Base-by-base conservation (phyloP, 2,113 vertebrate genomes). In the Trinectes maculatus region DNA sequence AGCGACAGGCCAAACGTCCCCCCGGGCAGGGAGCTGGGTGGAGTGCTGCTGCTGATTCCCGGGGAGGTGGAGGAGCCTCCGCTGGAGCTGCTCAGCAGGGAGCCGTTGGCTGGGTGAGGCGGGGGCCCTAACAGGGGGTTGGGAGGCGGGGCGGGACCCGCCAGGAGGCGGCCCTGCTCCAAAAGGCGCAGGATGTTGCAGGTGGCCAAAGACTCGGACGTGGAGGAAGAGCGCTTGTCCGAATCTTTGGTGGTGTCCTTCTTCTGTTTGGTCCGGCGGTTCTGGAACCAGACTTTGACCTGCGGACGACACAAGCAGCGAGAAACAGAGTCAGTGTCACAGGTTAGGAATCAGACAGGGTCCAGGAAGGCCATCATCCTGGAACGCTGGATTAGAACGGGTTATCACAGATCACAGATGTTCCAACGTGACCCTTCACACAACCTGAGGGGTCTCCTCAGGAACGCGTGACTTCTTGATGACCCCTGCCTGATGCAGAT, bases 201-300 rank as follows among this genome's bases (percentile, higher is more conserved):
- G 22, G 96, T 97, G 76, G 96, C 95, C 28, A 98, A 86, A 6
- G 97, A 96, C 80, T 97, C 95, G 0, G 96, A 95, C 0, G 86
- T 88, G 75, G 93, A 71, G 1, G 92, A 87, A 1, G 92, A 86
- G 19, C 90, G 93, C 71, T 96, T 96, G 88, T 98, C 96, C 1
- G 93, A 92, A 84, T 98, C 96, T 85, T 94, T 93, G 87, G 94
- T 97, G 89, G 96, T 97, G 90, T 98, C 96, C 80, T 98, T 98
- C 89, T 98, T 98, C 93, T 98, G 96, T 78, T 98, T 98, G 79
- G 97, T 98, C 65, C 96, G 94, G 1, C 96, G 94, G 82, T 98
- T 98, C 87, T 98, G 96, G 90, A 98, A 98, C 96, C 96, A 98
- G 40, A 97, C 96, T 77, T 98, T 98, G 25, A 98, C 96, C 96